Evolutionary conservation across 1,140 invertebrate species (phyloP), one percentile per base, ranked within the genome.

Genomic region (Heliothis virescens): DNA sequence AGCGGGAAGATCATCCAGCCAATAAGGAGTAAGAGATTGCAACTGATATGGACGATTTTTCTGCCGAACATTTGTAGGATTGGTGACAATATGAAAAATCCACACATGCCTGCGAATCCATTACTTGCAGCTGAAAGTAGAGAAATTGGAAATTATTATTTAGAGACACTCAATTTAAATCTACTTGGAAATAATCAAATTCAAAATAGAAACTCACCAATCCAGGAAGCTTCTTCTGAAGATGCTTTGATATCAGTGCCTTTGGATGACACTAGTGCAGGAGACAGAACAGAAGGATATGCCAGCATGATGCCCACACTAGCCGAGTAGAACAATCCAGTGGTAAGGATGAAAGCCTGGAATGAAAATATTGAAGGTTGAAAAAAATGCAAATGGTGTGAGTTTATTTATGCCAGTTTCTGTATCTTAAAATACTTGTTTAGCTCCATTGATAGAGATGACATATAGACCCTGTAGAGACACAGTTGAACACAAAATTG

Each of bases 61-160:
- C 89, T 76, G 0, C 89, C 89, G 10, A 77, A 79, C 1, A 72
- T 63, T 79, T 89, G 86, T 62, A 90, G 80, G 0, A 87, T 67
- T 3, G 81, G 79, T 29, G 87, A 79, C 7, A 89, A 55, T n/a
- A 86, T 34, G 16, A 82, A 47, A 52, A 84, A 86, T n/a, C 89
- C 86, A 7, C 86, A 10, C 3, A 86, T n/a, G 11, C 85, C 89
- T 13, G 83, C 60, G 2, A 90, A 48, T 0, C 87, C 86, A 26
- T 79, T 76, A 34, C 74, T 71, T 10, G 87, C 82, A 74, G 87
- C 89, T 90, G 86, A 50, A 90, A 82, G 65, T 72, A 7, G 18
- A 69, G 57, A 21, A n/a, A 50, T 9, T 5, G 9, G 4, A 9
- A 9, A 41, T 41, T 41, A 41, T 41, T 41, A 41, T 41, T 41